phyloP scores from a whole-genome alignment of 2,113 vertebrate species.

The Balaeniceps rex region DNA sequence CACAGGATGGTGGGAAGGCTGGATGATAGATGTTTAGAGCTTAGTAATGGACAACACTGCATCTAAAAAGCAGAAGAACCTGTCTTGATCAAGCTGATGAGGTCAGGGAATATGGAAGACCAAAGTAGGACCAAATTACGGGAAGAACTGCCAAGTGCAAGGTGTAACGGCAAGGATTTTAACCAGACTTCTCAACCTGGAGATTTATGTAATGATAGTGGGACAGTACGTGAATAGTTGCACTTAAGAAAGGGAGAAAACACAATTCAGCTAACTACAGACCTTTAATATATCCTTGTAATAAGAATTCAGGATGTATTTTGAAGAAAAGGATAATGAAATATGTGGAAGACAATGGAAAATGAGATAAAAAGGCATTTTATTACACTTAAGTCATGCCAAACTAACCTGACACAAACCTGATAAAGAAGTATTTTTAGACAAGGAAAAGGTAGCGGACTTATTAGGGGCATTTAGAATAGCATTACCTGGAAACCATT shows the following conservation, averaged over 20 bases:
- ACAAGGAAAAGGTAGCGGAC: neutral
- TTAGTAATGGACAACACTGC: neutral
- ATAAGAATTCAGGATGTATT: neutral
- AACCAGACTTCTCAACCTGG: neutral
- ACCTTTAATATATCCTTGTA: neutral
- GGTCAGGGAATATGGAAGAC: neutral
- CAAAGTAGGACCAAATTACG: neutral
- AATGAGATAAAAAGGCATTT: neutral
- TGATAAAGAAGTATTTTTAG: neutral
- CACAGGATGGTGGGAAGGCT: neutral
- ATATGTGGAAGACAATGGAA: neutral
- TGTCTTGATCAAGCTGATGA: neutral
- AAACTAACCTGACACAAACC: neutral
- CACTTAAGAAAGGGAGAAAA: neutral
- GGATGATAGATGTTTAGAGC: neutral
- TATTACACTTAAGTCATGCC: neutral
- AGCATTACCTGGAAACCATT: neutral
- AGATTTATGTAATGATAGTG: neutral
- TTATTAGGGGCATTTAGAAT: neutral
- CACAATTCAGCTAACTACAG: neutral
- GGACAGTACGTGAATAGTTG: neutral
- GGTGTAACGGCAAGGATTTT: neutral
- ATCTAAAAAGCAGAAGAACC: neutral
- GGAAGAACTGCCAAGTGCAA: neutral
- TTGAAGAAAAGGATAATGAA: neutral